Conservation (phyloP, 1,140 invertebrate species). For the Radopholus similis region DNA sequence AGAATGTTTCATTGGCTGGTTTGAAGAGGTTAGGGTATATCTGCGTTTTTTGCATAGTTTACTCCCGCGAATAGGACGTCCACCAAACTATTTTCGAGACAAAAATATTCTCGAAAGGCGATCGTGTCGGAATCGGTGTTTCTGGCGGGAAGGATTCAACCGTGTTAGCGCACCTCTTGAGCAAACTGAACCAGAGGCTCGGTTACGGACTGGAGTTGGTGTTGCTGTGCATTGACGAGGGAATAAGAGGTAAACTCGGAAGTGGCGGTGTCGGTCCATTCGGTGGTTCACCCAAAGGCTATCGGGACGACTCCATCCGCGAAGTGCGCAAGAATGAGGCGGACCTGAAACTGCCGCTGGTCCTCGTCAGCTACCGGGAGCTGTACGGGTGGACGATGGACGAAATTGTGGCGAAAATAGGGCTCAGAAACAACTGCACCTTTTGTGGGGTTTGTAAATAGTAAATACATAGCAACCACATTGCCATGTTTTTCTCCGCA, state of each 20-base stretch:
- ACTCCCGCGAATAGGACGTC: slow-evolving; percentile 75
- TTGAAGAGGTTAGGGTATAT: slow-evolving; percentile 70
- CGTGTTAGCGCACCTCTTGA: slow-evolving; percentile 80
- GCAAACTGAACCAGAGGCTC: slow-evolving; percentile 82
- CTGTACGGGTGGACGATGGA: slow-evolving; percentile 99
- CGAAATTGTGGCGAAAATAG: slow-evolving; percentile 88
- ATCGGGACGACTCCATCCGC: slow-evolving; percentile 93
- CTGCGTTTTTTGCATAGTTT: slow-evolving; percentile 81
- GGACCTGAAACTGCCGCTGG: slow-evolving; percentile 87
- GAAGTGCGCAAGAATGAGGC: slow-evolving; percentile 70
- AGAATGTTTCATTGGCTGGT: slow-evolving; percentile 67
- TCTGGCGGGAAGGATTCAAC: slow-evolving; percentile 99
- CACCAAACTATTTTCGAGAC: slow-evolving; percentile 83
- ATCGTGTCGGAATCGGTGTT: slow-evolving; percentile 88
- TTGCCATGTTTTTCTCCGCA: slow-evolving; percentile 62
- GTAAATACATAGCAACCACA: background rate
- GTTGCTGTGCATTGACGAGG: slow-evolving; percentile 94
- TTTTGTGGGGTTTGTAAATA: slow-evolving; percentile 52
- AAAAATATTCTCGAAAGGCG: slow-evolving; percentile 78
- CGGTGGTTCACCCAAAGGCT: slow-evolving; percentile 66
- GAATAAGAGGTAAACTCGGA: slow-evolving; percentile 74
- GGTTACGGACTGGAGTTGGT: slow-evolving; percentile 85
- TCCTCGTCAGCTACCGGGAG: slow-evolving; percentile 87
- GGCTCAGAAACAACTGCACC: slow-evolving; percentile 89
- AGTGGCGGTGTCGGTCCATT: background rate